Evolutionary conservation across 2,888 invertebrate species (phyloP), one percentile per base, ranked within the genome.

Genomic region (Anorthoa munda): DNA sequence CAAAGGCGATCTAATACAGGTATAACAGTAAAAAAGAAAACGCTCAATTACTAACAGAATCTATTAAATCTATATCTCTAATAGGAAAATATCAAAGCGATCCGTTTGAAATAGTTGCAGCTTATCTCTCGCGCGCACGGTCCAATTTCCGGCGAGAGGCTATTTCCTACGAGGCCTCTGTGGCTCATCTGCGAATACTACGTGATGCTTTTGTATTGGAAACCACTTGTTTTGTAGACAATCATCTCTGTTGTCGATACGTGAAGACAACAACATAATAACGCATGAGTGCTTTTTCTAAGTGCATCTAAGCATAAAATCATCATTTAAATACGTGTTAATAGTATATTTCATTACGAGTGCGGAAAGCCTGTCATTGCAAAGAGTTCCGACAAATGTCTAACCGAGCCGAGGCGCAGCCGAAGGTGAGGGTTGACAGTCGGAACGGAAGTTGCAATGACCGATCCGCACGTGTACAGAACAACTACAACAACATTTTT

Each of bases 131-230:
- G 83, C 87, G 81, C 89, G 88, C 86, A 84, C 86, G 88, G 88
- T 88, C 90, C 90, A 90, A 91, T 92, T 91, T 92, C 90, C 91
- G 90, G 87, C 73, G 76, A 74, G 86, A 82, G 84, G 85, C 89
- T 88, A 86, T 87, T 87, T 86, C 81, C 87, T 82, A 87, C 88
- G 88, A 88, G 86, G 83, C 86, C 61, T 75, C 65, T 80, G 69
- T 74, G 70, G 70, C 65, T 76, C 68, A 71, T 70, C 75, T 82
- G 15, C 66, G 45, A 73, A 72, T 69, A 74, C 72, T 72, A 39
- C 51, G n/a, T 61, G 53, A 51, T 75, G 56, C n/a, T 58, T 66
- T 79, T 59, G 55, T 79, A 76, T 76, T 66, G 50, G 46, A 45
- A 51, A 59, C 18, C 45, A 45, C 21, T 60, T 48, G 51, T 77